phyloP scores from a whole-genome alignment of 2,888 invertebrate species.

The Plebejus anna region DNA sequence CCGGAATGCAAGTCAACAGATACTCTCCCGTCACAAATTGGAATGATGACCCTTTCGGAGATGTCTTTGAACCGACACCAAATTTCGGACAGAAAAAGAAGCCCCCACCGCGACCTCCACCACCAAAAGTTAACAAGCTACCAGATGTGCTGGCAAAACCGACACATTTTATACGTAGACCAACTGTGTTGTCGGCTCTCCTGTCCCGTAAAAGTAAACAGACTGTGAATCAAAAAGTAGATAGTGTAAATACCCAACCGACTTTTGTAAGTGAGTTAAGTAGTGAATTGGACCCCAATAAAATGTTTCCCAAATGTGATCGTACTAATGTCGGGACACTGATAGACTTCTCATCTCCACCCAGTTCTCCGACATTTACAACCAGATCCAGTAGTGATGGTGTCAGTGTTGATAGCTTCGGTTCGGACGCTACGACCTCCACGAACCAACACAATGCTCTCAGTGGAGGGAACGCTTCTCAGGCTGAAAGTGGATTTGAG shows the following conservation, averaged over 20 bases:
- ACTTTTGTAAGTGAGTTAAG: constrained; percentile 47
- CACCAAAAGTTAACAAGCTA: constrained; percentile 72
- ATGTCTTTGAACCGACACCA: constrained; percentile 71
- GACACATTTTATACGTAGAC: constrained; percentile 74
- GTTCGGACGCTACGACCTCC: constrained; percentile 84
- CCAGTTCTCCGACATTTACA: constrained; percentile 87
- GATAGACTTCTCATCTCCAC: constrained; percentile 86
- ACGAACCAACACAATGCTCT: constrained; percentile 75
- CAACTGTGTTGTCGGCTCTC: constrained; percentile 67
- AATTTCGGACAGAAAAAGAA: constrained; percentile 80
- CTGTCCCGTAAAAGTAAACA: constrained; percentile 63
- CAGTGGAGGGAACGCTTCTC: constrained; percentile 83
- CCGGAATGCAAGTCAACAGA: constrained; percentile 56
- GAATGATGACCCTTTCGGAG: constrained; percentile 74
- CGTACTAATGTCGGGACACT: constrained; percentile 76
- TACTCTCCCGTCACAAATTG: constrained; percentile 80
- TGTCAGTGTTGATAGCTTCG: constrained; percentile 86
- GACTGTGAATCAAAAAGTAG: constrained; percentile 42
- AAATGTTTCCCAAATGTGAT: constrained; percentile 72
- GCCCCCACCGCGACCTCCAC: constrained; percentile 86
- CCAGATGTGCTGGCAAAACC: constrained; percentile 72
- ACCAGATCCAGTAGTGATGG: constrained; percentile 87
- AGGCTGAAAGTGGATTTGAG: constrained; percentile 90
- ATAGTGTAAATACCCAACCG: constrained; percentile 44
- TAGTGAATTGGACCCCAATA: constrained; percentile 59